phyloP scores from a whole-genome alignment of 1,140 invertebrate species.

The Arctopsyche grandis region DNA sequence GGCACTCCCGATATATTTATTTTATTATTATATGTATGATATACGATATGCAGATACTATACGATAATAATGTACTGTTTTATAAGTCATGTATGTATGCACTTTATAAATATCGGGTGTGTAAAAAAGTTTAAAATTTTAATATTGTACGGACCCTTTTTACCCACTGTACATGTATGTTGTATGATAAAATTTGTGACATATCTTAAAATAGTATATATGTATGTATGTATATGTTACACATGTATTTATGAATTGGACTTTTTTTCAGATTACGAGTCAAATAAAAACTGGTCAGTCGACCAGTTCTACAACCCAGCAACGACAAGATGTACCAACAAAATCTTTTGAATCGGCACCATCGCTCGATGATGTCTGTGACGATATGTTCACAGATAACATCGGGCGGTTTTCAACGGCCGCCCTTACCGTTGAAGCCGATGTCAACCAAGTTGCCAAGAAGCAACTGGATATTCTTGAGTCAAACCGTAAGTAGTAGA shows the following conservation, averaged over 20 bases:
- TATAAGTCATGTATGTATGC: no score
- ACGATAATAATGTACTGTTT: no score
- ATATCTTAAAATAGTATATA: no score
- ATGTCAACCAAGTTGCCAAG: not conserved
- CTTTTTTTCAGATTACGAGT: not conserved
- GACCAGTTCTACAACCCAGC: not conserved
- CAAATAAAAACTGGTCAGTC: not conserved
- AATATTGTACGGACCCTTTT: no score
- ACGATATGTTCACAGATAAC: not conserved
- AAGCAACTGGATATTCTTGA: not conserved
- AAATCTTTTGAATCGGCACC: no score
- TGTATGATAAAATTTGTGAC: not conserved
- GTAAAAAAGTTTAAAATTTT: no score
- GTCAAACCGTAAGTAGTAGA: not conserved
- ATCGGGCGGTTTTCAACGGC: not conserved
- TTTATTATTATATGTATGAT: no score
- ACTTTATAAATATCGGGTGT: no score
- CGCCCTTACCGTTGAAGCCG: not conserved
- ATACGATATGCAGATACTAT: no score
- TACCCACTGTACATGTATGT: no score
- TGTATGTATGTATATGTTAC: no score
- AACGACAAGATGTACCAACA: not conserved
- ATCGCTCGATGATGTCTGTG: conserved; percentile 6
- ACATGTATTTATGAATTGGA: not conserved
- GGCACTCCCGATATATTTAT: no score